Conservation (phyloP, 2,113 vertebrate genomes). For the Pandion haliaetus region DNA sequence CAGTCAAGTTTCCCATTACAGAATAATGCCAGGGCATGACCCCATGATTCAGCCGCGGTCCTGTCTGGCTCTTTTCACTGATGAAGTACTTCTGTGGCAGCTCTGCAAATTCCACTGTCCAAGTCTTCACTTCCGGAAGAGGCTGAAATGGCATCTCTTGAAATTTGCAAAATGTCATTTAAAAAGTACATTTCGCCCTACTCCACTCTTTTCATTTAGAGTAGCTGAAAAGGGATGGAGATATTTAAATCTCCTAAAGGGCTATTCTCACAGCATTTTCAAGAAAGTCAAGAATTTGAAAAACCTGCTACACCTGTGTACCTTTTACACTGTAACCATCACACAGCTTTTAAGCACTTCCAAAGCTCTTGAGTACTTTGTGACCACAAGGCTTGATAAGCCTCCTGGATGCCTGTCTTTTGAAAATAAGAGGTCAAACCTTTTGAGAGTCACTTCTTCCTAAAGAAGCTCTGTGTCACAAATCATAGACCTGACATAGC, state of each 20-base stretch:
- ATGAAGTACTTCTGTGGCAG: neutral
- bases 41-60: neutral
- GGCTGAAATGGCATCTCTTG: neutral
- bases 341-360: neutral
- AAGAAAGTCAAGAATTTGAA: neutral
- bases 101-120: slow-evolving; percentile 13
- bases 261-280: neutral
- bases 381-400: neutral
- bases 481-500: neutral
- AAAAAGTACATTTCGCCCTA: neutral
- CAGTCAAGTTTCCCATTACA: neutral
- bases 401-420: neutral
- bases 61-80: neutral
- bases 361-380: neutral
- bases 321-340: neutral
- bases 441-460: neutral
- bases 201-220: neutral
- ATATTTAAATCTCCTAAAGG: neutral
- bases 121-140: neutral
- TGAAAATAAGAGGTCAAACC: neutral
- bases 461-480: neutral
- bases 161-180: slow-evolving; percentile 6
- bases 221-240: neutral
- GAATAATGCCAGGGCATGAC: neutral
- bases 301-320: neutral